A percentile compares a stretch with the other conserved stretches of the same genome.
phyloP scores from a whole-genome alignment of 2,888 invertebrate species.

The Lissocephala sabroskyi region DNA sequence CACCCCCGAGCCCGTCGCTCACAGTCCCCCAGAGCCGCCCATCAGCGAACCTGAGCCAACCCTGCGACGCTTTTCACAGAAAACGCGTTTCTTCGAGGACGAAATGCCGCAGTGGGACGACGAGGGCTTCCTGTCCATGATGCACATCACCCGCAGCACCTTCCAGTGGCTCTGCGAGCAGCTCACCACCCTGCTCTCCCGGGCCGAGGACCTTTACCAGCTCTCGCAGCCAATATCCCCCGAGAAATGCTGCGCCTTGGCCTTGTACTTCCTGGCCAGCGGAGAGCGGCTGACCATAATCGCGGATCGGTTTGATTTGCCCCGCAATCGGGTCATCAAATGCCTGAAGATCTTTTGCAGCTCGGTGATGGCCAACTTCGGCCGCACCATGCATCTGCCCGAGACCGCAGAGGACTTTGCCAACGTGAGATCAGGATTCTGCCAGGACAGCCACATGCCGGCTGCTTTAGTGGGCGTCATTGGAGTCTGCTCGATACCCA shows the following conservation, averaged over 20 bases:
- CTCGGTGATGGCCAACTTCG: conserved; percentile 53
- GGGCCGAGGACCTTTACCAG: conserved; percentile 20
- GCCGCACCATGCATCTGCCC: conserved; percentile 55
- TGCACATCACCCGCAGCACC: conserved; percentile 59
- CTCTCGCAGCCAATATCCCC: conserved; percentile 30
- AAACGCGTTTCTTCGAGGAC: conserved; percentile 29
- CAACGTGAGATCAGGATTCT: conserved; percentile 55
- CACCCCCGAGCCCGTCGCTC: background rate
- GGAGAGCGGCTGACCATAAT: conserved; percentile 62
- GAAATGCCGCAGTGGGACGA: conserved; percentile 37
- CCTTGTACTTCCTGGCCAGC: conserved; percentile 63
- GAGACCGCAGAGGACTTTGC: conserved; percentile 45
- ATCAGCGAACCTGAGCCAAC: too few species aligned
- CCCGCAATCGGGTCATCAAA: conserved; percentile 54
- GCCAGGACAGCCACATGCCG: conserved; percentile 63
- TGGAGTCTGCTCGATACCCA: conserved; percentile 59
- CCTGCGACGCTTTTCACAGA: background rate
- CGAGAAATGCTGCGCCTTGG: conserved; percentile 65
- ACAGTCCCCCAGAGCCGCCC: too few species aligned
- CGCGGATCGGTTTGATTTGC: conserved; percentile 57
- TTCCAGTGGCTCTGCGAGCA: conserved; percentile 59
- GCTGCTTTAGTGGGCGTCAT: conserved; percentile 62
- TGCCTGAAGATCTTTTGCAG: conserved; percentile 66
- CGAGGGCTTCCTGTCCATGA: conserved; percentile 57
- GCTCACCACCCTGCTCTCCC: conserved; percentile 31